phyloP scores from a whole-genome alignment of 1,140 invertebrate species.

The Penaeus japonicus region DNA sequence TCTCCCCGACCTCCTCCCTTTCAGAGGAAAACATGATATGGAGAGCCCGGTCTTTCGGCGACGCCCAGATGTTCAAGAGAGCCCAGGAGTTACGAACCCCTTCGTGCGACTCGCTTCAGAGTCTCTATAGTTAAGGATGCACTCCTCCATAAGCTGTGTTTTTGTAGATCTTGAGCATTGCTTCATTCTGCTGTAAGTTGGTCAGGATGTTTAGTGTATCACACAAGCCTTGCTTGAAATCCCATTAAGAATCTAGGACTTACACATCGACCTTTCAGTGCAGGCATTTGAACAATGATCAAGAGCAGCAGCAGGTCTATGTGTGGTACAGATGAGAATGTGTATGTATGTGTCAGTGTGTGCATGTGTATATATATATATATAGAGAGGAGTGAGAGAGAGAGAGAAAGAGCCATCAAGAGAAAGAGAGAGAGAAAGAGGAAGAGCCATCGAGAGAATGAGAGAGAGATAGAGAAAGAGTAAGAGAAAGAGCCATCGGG shows the following conservation, averaged over 20 bases:
- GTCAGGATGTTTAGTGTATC: no score
- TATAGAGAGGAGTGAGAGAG: no score
- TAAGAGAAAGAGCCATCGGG: no score
- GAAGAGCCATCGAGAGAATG: no score
- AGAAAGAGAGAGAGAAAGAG: no score
- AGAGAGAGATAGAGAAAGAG: no score
- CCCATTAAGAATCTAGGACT: neutral
- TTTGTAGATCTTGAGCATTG: neutral
- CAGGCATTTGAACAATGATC: neutral
- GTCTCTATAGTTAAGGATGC: slow-evolving; percentile 64
- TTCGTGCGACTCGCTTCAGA: slow-evolving; percentile 87
- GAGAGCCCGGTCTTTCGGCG: slow-evolving; percentile 84
- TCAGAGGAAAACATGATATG: slow-evolving; percentile 86
- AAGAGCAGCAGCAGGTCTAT: neutral
- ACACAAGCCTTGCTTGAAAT: no score
- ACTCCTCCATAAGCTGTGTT: neutral
- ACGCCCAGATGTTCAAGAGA: slow-evolving; percentile 76
- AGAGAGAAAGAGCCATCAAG: no score
- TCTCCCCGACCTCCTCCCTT: slow-evolving; percentile 60
- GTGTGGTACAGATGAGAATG: neutral
- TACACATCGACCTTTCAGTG: neutral
- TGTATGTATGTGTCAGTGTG: neutral
- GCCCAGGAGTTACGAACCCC: slow-evolving; percentile 85
- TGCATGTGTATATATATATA: neutral
- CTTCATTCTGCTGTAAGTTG: neutral